Evolutionary conservation across 2,113 vertebrate species (phyloP), one percentile per base, ranked within the genome.

Genomic region (Dasyprocta punctata): DNA sequence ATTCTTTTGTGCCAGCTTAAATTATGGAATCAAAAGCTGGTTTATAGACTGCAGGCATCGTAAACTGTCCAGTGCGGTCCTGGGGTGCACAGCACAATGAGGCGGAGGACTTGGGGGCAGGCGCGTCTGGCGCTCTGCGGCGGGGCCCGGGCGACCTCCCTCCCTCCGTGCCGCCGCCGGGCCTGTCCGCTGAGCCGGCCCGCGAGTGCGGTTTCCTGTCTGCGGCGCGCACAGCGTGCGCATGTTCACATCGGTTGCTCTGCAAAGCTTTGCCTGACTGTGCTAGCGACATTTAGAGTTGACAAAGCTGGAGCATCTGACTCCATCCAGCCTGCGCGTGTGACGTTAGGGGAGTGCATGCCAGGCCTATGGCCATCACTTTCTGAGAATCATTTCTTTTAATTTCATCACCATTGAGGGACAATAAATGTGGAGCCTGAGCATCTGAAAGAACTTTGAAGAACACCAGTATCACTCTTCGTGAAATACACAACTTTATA

Each of bases 231-330:
- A 82, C 38, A 89, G 69, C 81, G 49, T 58, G 14, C 78, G 89
- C 67, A 81, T 92, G 93, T 98, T 96, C 69, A 93, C 71, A 19
- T 75, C 36, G 63, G 86, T 1, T 61, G 54, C 97, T 88, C 81
- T 98, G 85, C 77, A 96, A 94, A 16, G 14, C 95, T 86, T 96
- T 97, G 69, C 98, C 65, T 96, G 97, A 75, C 93, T 97, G 44
- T 33, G 97, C 95, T 97, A 90, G 95, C 94, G 86, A 88, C 77
- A 95, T 38, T 96, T 96, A 94, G 41, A 92, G 85, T 65, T 90
- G 96, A 86, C 89, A 95, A 38, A 71, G 89, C 16, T 87, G 14
- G 94, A 92, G 89, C 92, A 52, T 93, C 86, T 78, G 47, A 85
- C 41, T 96, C 94, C 61, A 78, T 92, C 97, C 96, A 90, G 61